Percentiles rank a stretch among this genome's conserved stretches.
phyloP scores from a whole-genome alignment of 2,113 vertebrate species.

The Sinocyclocheilus maitianheensis region DNA sequence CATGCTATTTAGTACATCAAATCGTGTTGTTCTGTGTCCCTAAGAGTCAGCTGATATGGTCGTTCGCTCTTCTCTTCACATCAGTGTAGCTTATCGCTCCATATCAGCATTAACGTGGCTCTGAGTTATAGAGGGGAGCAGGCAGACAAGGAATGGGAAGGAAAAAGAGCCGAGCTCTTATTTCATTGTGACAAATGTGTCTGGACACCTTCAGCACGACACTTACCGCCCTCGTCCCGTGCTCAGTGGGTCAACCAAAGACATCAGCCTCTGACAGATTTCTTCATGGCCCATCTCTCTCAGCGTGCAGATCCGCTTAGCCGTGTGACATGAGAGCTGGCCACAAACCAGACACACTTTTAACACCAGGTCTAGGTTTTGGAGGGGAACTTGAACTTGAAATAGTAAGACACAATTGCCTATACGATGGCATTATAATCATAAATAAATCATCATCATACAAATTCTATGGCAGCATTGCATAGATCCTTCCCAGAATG shows the following conservation, averaged over 20 bases:
- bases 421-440: no score
- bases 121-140: conserved; percentile 45
- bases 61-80: neutral
- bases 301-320: conserved; percentile 27
- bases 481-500: no score
- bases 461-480: no score
- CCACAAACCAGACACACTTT: conserved; percentile 29
- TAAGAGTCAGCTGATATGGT: neutral
- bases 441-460: no score
- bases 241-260: conserved; percentile 56
- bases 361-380: conserved; percentile 36
- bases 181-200: conserved; percentile 71
- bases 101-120: conserved; percentile 2
- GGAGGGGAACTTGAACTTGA: neutral
- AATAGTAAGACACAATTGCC: neutral
- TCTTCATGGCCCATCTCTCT: conserved; percentile 46
- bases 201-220: conserved; percentile 62
- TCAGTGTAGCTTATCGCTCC: conserved; percentile 11
- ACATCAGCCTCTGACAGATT: conserved; percentile 56
- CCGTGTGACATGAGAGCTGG: conserved; percentile 35
- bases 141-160: conserved; percentile 54
- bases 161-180: conserved; percentile 53
- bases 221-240: conserved; percentile 45
- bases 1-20: neutral
- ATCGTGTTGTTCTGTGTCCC: neutral